phyloP scores from a whole-genome alignment of 2,113 vertebrate species.

The Hucho hucho region DNA sequence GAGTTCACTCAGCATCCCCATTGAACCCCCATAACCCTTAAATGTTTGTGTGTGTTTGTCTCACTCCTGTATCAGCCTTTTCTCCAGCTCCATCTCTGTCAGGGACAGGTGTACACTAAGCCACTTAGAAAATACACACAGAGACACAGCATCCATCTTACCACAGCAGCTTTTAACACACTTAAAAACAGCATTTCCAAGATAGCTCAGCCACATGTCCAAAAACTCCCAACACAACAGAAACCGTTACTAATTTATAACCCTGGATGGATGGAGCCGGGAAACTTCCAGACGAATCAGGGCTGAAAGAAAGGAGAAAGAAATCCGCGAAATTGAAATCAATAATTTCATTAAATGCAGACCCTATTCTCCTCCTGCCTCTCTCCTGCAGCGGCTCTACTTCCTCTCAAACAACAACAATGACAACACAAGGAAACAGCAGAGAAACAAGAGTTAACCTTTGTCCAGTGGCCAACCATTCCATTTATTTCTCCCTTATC shows the following conservation, averaged over 20 bases:
- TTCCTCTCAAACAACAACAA: constrained; percentile 71
- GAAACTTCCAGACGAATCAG: constrained; percentile 58
- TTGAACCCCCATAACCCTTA: constrained; percentile 30
- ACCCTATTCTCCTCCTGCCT: constrained; percentile 42
- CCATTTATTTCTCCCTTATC: no score
- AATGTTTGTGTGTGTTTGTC: not conserved
- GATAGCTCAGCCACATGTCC: constrained; percentile 39
- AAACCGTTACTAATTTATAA: constrained; percentile 72
- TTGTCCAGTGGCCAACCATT: constrained; percentile 55
- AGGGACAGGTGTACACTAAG: constrained; percentile 63
- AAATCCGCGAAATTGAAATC: constrained; percentile 82
- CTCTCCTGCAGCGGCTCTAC: constrained; percentile 46
- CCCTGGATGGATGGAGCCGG: constrained; percentile 21
- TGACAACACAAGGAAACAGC: constrained; percentile 26
- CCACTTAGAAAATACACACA: constrained; percentile 39
- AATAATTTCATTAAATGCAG: constrained; percentile 86
- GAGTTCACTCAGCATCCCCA: constrained; percentile 65
- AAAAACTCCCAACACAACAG: constrained; percentile 42
- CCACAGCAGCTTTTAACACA: constrained; percentile 63
- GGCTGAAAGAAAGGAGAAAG: constrained; percentile 58
- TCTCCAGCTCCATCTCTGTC: constrained; percentile 49
- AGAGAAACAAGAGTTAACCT: constrained; percentile 69
- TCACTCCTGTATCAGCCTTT: constrained; percentile 17
- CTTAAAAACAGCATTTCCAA: constrained; percentile 66
- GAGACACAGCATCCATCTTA: constrained; percentile 48